Base-by-base conservation (phyloP, 2,888 invertebrate genomes). In the Cerceris ruficornis region DNA sequence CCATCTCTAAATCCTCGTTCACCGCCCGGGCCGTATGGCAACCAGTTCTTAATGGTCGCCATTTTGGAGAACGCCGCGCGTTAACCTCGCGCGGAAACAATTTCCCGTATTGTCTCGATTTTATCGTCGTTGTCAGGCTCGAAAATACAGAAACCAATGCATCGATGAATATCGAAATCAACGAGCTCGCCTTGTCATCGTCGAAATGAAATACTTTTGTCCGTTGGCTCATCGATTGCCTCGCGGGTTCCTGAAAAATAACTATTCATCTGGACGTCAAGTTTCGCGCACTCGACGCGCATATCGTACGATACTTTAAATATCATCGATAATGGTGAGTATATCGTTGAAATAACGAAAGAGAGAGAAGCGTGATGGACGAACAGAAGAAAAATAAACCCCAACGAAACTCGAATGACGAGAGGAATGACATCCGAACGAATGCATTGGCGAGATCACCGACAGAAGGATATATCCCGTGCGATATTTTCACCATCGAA, bases 281-380 rank as follows among this genome's bases (percentile, higher is more conserved):
- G 11, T n/a, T n/a, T n/a, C 2, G 7, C 52, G 17, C 13, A 55
- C 15, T 14, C 39, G 69, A 28, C 39, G 41, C 41, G 64, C 17
- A 49, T 11, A 67, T 39, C 58, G 41, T 42, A 11, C 46, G 54
- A 49, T 49, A 62, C 52, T 52, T 52, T 41, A n/a, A 42, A 52
- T 52, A 58, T 28, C 41, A 46, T 13, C 41, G 60, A 67, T 67
- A 60, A 72, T 67, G 72, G 72, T 60, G 55, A 67, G 67, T 67
- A 55, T 61, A 67, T 67, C 41, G 60, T 55, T 15, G 4, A 11
- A 11, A 46, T 46, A 46, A 46, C 46, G 46, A 28, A 28, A 28
- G 28, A 28, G 28, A 28, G 28, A 28, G 28, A 28, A 28, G 4
- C 28, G 4, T 28, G 28, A 28, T 28, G 28, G 28, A 28, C 28